Conservation (phyloP, 2,888 invertebrate genomes). For the Escarpia spicata region DNA sequence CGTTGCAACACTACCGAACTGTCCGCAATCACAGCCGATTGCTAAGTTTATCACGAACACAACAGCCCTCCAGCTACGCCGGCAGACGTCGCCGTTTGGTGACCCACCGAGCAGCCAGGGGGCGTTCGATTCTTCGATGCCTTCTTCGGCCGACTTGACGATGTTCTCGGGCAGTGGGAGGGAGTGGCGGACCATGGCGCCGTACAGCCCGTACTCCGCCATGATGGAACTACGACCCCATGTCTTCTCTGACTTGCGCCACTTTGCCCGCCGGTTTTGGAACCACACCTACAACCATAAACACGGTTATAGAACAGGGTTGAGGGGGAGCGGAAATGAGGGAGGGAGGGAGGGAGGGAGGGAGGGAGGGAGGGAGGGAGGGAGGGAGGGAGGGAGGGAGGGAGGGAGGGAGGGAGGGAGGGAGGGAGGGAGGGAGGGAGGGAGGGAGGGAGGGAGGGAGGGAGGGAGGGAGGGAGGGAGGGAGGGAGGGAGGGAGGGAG, state of each 20-base stretch:
- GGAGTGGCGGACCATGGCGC: conserved; percentile 99
- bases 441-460: neutral
- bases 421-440: neutral
- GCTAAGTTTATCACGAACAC: neutral
- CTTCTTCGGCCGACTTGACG: conserved; percentile 86
- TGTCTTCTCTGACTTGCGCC: conserved; percentile 99
- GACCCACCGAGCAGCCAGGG: conserved; percentile 97
- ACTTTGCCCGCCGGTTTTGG: conserved; percentile 97
- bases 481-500: too few relatives aligned
- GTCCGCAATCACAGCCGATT: neutral
- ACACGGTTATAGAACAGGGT: neutral
- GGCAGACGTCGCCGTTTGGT: neutral
- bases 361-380: neutral
- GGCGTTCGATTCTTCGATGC: conserved; percentile 83
- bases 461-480: neutral
- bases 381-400: neutral
- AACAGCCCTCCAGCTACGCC: neutral
- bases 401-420: neutral
- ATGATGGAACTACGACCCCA: conserved; percentile 99
- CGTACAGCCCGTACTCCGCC: conserved; percentile 99
- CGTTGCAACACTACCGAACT: neutral
- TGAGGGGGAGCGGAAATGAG: neutral
- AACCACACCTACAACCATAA: conserved; percentile 90
- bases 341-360: neutral
- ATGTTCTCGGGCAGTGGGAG: conserved; percentile 98